phyloP scores from a whole-genome alignment of 2,113 vertebrate genomes.

The Crotalus horridus region DNA sequence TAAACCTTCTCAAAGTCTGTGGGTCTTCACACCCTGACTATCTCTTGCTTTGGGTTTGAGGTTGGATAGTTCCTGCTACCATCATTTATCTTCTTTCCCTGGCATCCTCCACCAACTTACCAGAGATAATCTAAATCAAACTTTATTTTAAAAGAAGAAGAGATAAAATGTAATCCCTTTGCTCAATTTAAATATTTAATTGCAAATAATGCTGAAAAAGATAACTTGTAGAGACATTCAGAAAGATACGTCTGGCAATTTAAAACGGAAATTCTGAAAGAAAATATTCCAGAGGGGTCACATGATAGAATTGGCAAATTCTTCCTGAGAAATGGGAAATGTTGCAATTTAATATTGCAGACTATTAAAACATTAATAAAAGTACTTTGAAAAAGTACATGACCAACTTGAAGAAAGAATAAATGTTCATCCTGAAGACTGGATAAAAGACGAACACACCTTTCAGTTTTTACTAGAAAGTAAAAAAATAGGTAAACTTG shows the following conservation, averaged over 20 bases:
- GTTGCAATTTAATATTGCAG: neutral
- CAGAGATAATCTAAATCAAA: neutral
- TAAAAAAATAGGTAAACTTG: neutral
- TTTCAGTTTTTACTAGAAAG: neutral
- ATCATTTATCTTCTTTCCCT: neutral
- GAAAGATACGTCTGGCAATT: neutral
- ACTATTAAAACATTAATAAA: neutral
- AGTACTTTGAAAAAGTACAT: neutral
- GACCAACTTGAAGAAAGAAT: neutral
- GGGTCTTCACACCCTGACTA: neutral
- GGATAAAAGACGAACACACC: neutral
- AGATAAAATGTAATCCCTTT: neutral
- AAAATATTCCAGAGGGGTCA: neutral
- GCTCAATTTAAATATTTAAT: neutral
- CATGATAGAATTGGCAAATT: neutral
- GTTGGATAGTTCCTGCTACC: neutral
- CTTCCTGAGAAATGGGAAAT: neutral
- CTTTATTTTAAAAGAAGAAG: neutral
- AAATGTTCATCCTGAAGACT: neutral
- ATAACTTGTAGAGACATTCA: neutral
- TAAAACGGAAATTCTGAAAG: neutral
- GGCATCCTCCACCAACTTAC: neutral
- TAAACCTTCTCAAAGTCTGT: neutral
- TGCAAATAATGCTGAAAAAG: neutral
- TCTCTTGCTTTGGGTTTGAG: neutral